These are phyloP conservation scores for Coremacera marginata DNA, from an alignment of 2,888 invertebrate species.

Conservation along the genomic window DNA sequence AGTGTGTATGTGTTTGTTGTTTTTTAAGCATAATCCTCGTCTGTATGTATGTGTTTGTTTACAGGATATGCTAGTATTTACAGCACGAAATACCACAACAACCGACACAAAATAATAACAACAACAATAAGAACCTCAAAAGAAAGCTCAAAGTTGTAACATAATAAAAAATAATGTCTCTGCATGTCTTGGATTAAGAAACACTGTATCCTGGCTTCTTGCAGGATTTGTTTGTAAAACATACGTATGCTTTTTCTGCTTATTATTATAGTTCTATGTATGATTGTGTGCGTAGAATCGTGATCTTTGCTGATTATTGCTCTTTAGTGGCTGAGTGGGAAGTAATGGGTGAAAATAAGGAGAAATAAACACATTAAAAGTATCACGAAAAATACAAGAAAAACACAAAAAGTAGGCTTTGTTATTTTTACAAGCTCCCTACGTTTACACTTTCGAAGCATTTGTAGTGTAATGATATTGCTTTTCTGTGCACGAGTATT, in stretches of 20 bases:
- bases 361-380: slow-evolving; percentile 44
- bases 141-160: slow-evolving; percentile 48
- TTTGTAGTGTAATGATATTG: slow-evolving; percentile 1
- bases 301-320: slow-evolving; percentile 56
- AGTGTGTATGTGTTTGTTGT: slow-evolving; percentile 3
- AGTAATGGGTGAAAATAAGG: neutral
- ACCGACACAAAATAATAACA: slow-evolving; percentile 10
- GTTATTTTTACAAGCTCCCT: slow-evolving; percentile 1
- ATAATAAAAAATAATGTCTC: slow-evolving; percentile 62
- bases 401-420: slow-evolving; percentile 49
- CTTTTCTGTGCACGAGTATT: neutral
- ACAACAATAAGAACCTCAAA: slow-evolving; percentile 24
- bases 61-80: slow-evolving; percentile 31
- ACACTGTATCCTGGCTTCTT: neutral
- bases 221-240: neutral
- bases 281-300: slow-evolving; percentile 49
- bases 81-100: slow-evolving; percentile 44
- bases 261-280: slow-evolving; percentile 1
- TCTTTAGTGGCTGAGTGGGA: slow-evolving; percentile 44
- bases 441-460: neutral
- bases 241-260: neutral
- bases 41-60: neutral
- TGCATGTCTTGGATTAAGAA: slow-evolving; percentile 33
- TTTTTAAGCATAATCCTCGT: neutral
- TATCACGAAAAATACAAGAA: slow-evolving; percentile 49